A percentile compares a stretch with the other conserved stretches of the same genome.
Evolutionary conservation across 2,113 vertebrate genomes (phyloP).

Genomic region (Telmatochromis sp.): DNA sequence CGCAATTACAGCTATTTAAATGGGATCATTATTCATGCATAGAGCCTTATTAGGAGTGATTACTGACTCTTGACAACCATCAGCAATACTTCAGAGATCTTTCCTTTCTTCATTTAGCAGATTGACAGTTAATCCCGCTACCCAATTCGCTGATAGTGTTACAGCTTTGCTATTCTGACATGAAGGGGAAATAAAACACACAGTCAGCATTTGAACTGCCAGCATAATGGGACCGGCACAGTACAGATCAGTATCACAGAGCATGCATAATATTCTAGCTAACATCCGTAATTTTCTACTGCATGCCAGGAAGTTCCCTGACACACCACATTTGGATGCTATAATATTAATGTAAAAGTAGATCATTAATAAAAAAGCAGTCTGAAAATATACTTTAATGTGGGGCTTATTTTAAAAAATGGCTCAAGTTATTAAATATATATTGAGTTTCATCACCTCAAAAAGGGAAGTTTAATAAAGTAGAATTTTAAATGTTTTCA

Average conservation of each 20-base stretch:
- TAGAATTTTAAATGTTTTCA: background rate
- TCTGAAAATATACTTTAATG: background rate
- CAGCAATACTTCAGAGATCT: background rate
- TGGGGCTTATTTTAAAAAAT: background rate
- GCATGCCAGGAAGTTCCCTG: background rate
- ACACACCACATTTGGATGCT: background rate
- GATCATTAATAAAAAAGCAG: background rate
- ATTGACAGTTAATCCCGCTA: background rate
- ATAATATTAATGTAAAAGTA: background rate
- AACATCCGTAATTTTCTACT: background rate
- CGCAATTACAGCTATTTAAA: background rate
- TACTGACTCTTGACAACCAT: background rate
- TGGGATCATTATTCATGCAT: background rate
- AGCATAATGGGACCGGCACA: background rate
- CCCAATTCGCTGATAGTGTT: background rate
- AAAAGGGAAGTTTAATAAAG: background rate
- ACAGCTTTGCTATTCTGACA: background rate
- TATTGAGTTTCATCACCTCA: background rate
- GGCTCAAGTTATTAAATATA: background rate
- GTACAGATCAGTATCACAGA: background rate
- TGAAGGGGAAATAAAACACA: background rate
- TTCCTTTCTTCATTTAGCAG: background rate
- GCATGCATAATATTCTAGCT: background rate
- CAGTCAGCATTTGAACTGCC: background rate
- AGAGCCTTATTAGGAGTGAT: background rate